These are phyloP conservation scores for Akabosia matsudoensis DNA, from an alignment of 1,140 invertebrate species.

Conservation along the genomic window DNA sequence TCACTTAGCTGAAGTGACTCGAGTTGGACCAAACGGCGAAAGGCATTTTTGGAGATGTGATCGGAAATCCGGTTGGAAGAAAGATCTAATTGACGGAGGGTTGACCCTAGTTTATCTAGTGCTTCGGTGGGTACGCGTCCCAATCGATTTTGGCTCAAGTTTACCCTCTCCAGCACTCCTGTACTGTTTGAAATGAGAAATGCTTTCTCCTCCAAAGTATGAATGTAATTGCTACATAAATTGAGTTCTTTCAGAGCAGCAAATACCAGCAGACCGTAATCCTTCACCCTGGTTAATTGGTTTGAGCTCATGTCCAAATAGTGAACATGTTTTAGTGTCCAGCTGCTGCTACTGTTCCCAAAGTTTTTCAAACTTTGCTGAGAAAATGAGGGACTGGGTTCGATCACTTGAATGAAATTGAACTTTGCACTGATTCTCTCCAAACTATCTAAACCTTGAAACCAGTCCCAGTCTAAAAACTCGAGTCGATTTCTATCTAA, in stretches of 20 bases:
- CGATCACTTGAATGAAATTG: slow-evolving; percentile 48
- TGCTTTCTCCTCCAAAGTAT: slow-evolving; percentile 41
- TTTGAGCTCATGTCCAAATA: slow-evolving; percentile 75
- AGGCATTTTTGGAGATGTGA: slow-evolving; percentile 65
- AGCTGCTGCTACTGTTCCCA: slow-evolving; percentile 62
- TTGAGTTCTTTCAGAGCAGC: slow-evolving; percentile 34
- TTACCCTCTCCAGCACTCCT: slow-evolving; percentile 52
- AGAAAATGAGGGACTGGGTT: slow-evolving; percentile 64
- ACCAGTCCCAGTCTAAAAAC: slow-evolving; percentile 45
- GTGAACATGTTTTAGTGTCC: slow-evolving; percentile 58
- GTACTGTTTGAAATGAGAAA: slow-evolving; percentile 14
- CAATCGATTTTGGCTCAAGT: slow-evolving; percentile 77
- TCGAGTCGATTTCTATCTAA: slow-evolving; percentile 64
- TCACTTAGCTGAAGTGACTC: slow-evolving; percentile 64
- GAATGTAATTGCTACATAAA: slow-evolving; percentile 44
- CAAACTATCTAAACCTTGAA: slow-evolving; percentile 63
- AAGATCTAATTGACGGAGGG: slow-evolving; percentile 68
- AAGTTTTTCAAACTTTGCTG: too few relatives aligned
- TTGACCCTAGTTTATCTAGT: slow-evolving; percentile 65
- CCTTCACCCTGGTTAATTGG: slow-evolving; percentile 66
- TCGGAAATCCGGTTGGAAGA: slow-evolving; percentile 70
- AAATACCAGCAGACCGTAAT: slow-evolving; percentile 34
- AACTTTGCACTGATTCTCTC: slow-evolving; percentile 35
- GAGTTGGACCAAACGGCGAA: slow-evolving; percentile 74
- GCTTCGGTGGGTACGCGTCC: slow-evolving; percentile 70